Evolutionary conservation across 2,888 invertebrate species (phyloP).

Genomic region (Spilarctia lutea): DNA sequence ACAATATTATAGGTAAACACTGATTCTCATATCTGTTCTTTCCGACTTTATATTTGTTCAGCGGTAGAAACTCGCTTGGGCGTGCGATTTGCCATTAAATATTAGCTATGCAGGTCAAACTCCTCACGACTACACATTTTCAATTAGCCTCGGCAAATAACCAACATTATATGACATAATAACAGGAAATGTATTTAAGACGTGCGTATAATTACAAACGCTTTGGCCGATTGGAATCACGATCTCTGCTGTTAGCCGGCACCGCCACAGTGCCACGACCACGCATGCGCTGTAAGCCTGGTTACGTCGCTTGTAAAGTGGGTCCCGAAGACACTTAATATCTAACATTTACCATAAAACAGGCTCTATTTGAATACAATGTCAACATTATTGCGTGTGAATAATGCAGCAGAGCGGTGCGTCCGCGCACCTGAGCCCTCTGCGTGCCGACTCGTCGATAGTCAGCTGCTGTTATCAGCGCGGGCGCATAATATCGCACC

Average conservation of each 20-base stretch:
- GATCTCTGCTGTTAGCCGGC: conserved; percentile 5
- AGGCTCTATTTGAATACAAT: conserved; percentile 52
- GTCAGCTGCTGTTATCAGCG: conserved; percentile 12
- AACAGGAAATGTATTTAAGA: conserved; percentile 20
- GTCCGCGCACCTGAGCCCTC: conserved; percentile 29
- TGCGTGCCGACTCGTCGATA: conserved; percentile 2
- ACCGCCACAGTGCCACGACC: neutral
- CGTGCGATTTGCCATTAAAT: conserved; percentile 11
- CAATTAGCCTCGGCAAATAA: conserved; percentile 16
- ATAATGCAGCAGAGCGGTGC: conserved; percentile 44
- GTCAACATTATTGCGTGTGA: conserved; percentile 47
- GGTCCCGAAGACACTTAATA: conserved; percentile 21
- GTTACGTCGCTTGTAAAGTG: conserved; percentile 14
- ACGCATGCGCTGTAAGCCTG: conserved; percentile 8
- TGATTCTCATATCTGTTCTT: neutral
- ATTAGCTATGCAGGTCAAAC: conserved; percentile 12
- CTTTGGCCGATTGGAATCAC: conserved; percentile 16
- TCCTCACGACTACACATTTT: conserved; percentile 15
- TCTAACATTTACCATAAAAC: conserved; percentile 48
- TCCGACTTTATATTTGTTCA: conserved; percentile 2
- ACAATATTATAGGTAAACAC: neutral
- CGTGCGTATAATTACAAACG: conserved; percentile 17
- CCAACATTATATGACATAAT: conserved; percentile 13
- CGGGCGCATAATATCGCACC: conserved; percentile 23
- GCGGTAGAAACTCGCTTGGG: neutral